A percentile compares a stretch with the other conserved stretches of the same genome.
phyloP scores from a whole-genome alignment of 2,888 invertebrate species.

The Dusona sp. region DNA sequence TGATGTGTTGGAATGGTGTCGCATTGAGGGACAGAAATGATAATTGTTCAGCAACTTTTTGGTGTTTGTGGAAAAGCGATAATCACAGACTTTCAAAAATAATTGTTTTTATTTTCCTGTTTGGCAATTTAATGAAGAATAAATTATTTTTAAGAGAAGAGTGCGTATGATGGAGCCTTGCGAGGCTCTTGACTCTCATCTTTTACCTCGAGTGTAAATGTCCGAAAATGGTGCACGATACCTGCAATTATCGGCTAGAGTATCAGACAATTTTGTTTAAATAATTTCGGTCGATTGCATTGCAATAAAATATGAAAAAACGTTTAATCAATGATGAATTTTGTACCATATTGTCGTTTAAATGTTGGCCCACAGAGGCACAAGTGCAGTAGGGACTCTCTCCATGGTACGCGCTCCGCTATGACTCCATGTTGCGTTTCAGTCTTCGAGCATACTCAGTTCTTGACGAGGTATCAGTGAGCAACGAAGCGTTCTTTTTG shows the following conservation, averaged over 20 bases:
- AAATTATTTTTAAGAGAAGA: conserved; percentile 41
- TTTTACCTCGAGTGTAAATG: not conserved
- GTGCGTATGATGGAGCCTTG: conserved; percentile 26
- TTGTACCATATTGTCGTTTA: conserved; percentile 41
- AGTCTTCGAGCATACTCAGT: not conserved
- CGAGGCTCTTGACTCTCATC: conserved; percentile 8
- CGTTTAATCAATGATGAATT: conserved; percentile 15
- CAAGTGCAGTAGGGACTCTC: conserved; percentile 58
- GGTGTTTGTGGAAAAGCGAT: not conserved
- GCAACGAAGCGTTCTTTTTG: not conserved
- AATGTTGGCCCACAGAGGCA: not conserved
- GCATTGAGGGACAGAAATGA: not conserved
- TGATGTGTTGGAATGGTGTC: conserved; percentile 4
- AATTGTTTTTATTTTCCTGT: not conserved
- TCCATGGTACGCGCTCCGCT: conserved; percentile 66
- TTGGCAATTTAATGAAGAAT: conserved; percentile 40
- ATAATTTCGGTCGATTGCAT: not conserved
- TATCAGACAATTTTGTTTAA: not conserved
- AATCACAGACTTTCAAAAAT: not conserved
- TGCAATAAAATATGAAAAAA: conserved; percentile 6
- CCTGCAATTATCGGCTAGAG: not conserved
- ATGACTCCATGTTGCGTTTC: not conserved
- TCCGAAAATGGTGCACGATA: not conserved
- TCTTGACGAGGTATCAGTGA: not conserved
- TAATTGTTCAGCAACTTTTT: not conserved